Conservation (phyloP, 2,113 vertebrate species). For the Elaphurus davidianus region DNA sequence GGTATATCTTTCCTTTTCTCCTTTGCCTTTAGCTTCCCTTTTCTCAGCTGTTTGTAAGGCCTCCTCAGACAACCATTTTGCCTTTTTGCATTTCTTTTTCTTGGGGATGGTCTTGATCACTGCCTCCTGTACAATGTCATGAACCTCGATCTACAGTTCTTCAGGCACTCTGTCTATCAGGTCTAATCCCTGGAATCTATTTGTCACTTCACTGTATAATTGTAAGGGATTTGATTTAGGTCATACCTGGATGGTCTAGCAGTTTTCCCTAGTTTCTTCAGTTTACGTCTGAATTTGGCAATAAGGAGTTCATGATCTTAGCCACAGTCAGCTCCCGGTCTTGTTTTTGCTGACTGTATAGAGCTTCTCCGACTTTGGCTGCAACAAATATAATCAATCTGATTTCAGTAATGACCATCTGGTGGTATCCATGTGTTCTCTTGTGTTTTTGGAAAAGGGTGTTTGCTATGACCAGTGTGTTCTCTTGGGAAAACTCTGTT, state of each 20-base stretch:
- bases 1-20: background rate
- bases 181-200: background rate
- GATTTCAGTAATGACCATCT: background rate
- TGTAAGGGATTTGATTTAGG: background rate
- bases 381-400: background rate
- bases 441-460: background rate
- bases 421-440: background rate
- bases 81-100: background rate
- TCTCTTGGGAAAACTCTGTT: background rate
- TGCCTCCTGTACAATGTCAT: background rate
- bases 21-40: background rate
- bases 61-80: background rate
- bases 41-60: background rate
- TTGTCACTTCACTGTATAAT: background rate
- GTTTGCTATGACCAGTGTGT: background rate
- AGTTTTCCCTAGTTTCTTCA: background rate
- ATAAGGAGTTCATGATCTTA: background rate
- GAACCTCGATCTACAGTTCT: background rate
- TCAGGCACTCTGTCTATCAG: background rate
- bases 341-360: background rate
- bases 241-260: background rate
- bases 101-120: background rate
- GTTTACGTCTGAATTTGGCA: background rate
- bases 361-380: background rate
- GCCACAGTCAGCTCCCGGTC: fast-evolving